Conservation (phyloP, 2,797 vertebrate species). For the Paratrypauchen microcephalus region DNA sequence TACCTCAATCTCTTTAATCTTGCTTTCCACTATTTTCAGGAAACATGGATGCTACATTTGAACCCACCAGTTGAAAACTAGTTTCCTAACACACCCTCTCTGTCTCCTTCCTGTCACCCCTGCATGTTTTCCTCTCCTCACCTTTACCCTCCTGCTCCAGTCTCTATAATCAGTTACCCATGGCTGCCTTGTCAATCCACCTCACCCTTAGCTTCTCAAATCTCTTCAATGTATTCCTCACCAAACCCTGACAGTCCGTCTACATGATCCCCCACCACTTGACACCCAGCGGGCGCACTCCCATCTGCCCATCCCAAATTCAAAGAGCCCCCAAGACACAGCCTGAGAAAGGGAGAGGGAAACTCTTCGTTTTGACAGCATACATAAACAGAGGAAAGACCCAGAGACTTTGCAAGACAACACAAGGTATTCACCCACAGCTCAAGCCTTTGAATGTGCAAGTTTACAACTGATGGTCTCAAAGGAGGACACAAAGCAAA, state of each 20-base stretch:
- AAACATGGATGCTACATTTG: background rate
- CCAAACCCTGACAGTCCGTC: slow-evolving; percentile 62
- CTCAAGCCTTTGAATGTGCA: slow-evolving; percentile 39
- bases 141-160: slow-evolving; percentile 26
- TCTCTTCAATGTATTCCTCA: slow-evolving; percentile 70
- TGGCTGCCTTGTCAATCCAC: slow-evolving; percentile 56
- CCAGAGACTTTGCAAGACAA: slow-evolving; percentile 21
- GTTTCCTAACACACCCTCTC: slow-evolving; percentile 8
- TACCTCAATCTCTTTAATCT: background rate
- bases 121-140: slow-evolving; percentile 18
- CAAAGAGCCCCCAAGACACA: slow-evolving; percentile 60
- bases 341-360: slow-evolving; percentile 1
- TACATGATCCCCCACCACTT: slow-evolving; percentile 54
- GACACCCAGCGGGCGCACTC: slow-evolving; percentile 59
- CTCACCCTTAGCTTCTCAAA: slow-evolving; percentile 71
- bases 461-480: slow-evolving; percentile 39
- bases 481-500: slow-evolving; percentile 41
- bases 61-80: background rate
- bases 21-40: background rate
- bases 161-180: slow-evolving; percentile 57
- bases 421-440: slow-evolving; percentile 28
- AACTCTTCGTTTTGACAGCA: slow-evolving; percentile 41
- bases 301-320: slow-evolving; percentile 66
- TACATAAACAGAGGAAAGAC: slow-evolving; percentile 26
- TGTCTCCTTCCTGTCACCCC: slow-evolving; percentile 28